Evolutionary conservation across 2,888 invertebrate species (phyloP).

Genomic region (Omphaloscelis lunosa): DNA sequence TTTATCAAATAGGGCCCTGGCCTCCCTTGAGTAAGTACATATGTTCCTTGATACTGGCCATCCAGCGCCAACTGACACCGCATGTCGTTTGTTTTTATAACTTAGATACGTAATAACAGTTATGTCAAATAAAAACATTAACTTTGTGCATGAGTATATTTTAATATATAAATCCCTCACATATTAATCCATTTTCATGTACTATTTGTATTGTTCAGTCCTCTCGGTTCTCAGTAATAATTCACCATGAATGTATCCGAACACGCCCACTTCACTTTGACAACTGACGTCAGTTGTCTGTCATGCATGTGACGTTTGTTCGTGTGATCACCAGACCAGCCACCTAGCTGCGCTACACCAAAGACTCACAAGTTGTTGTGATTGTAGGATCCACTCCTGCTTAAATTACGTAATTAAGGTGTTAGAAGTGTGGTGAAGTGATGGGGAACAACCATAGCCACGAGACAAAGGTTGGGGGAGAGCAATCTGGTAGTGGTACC

Average conservation of each 20-base stretch:
- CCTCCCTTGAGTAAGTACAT: too few species aligned
- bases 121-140: too few species aligned
- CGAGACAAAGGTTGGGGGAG: conserved; percentile 75
- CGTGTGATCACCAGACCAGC: conserved; percentile 54
- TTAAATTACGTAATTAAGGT: conserved; percentile 61
- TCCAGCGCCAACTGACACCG: too few species aligned
- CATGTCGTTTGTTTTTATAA: too few species aligned
- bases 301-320: conserved; percentile 56
- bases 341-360: conserved; percentile 24
- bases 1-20: too few species aligned
- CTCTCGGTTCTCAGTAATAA: not conserved
- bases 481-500: conserved; percentile 81
- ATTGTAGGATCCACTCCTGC: conserved; percentile 39
- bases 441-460: conserved; percentile 87
- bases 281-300: conserved; percentile 62
- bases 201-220: not conserved
- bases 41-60: too few species aligned
- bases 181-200: not conserved
- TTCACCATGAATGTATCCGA: conserved; percentile 37
- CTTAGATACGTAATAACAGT: too few species aligned
- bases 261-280: conserved; percentile 51
- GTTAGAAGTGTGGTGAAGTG: conserved; percentile 45
- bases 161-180: too few species aligned
- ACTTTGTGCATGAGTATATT: too few species aligned
- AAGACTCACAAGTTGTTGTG: conserved; percentile 47